Base-by-base conservation (phyloP, 1,140 invertebrate genomes). In the Arion vulgaris region DNA sequence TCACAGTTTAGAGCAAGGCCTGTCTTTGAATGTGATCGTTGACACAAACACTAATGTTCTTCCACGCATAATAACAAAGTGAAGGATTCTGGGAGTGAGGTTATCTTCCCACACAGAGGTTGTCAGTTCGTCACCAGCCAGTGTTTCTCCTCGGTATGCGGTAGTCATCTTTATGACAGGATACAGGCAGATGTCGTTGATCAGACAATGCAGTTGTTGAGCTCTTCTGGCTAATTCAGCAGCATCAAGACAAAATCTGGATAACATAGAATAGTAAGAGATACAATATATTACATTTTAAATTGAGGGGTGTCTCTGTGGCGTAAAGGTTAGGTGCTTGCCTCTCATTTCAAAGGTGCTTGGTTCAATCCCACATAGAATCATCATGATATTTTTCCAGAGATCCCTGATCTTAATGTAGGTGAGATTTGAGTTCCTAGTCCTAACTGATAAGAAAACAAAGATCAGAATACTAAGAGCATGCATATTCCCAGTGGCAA, bases 31-130 rank as follows among this genome's bases (percentile, higher is more conserved):
- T 19, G 69, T 81, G n/a, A 81, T 57, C 1, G 69, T 28, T 13
- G 71, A 39, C 4, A 51, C 36, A 39, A 73, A 74, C 1, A n/a
- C 41, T n/a, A 81, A 39, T 0, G 15, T 81, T 11, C 53, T 66
- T 19, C n/a, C 80, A 23, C 62, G 38, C n/a, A 26, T 39, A n/a
- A 74, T 72, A 0, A 41, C 71, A 74, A 81, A 81, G 36, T 81
- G 32, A 36, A 81, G 45, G 13, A 73, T 36, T 15, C 26, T n/a
- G 34, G 80, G 80, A 34, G 49, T 36, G 23, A 57, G 36, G 32
- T 81, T 49, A 69, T 81, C 80, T 51, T 81, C 39, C 80, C 80
- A 81, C 11, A 81, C 45, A 38, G 49, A 81, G 71, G 80, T 81
- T 2, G n/a, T 26, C 41, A 81, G 68, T 32, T 74, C 34, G 32